Evolutionary conservation across 2,797 vertebrate genomes (phyloP), one percentile per base, ranked within the genome.

Genomic region (Sebastes jordani): DNA sequence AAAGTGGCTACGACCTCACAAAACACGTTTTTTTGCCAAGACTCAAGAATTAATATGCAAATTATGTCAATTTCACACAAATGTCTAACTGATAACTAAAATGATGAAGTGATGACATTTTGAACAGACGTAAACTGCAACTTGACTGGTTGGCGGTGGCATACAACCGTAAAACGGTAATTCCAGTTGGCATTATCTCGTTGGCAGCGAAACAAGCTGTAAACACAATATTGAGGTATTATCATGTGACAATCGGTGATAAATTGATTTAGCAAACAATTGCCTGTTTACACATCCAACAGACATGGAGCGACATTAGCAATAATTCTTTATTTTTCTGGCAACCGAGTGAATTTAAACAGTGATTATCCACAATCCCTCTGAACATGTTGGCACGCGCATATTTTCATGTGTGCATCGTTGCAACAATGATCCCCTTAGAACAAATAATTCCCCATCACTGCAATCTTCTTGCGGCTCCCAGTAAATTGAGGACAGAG

Each of bases 101-200:
- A 18, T 46, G 1, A 46, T 46, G 7, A 46, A 46, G 7, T 46
- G 42, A 46, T 49, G 46, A 49, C 16, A 49, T 49, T 49, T 49
- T 49, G 22, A 7, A 49, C 18, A 49, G 0, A 49, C 18, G 46
- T 49, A 18, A 49, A 49, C 16, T 49, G 46, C 6, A 49, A 49
- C 46, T 49, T 49, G 42, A 46, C 42, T 18, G 42, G 14, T 42
- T 46, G 42, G 1, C 16, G 6, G 42, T 0, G 0, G 0, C 42
- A 46, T 46, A 46, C 42, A 2, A 46, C 42, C 6, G 42, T 46
- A 18, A 49, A 18, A 0, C 16, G 0, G 1, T 0, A 49, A 20
- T 18, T 49, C 42, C 20, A 20, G 42, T 65, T 5, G 20, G 32
- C 27, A 11, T 11, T 34, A 3, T 23, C 20, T 7, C 7, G n/a